A percentile compares a stretch with the other conserved stretches of the same genome.
These are phyloP conservation scores for Heloderma charlesbogerti DNA, from an alignment of 2,113 vertebrate genomes.

Conservation along the genomic window DNA sequence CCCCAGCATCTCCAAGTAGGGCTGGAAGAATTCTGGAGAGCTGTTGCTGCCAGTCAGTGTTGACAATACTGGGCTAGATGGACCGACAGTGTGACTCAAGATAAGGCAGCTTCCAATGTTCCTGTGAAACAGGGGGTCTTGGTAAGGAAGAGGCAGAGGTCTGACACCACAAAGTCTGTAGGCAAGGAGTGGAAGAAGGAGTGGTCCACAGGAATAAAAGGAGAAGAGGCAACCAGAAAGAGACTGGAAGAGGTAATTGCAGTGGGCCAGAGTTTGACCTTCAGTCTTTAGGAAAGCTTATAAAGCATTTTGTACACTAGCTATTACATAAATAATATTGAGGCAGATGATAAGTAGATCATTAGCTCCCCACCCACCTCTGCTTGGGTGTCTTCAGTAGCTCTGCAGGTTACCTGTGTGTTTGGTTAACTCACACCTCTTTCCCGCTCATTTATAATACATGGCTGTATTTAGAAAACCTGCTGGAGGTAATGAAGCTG, in stretches of 20 bases:
- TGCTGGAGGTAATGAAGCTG: slow-evolving; percentile 51
- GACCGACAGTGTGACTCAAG: too few relatives aligned
- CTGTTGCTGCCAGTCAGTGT: too few relatives aligned
- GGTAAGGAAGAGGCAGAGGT: background rate
- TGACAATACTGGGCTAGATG: too few relatives aligned
- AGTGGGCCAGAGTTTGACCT: background rate
- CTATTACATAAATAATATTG: background rate
- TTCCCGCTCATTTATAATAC: slow-evolving; percentile 38
- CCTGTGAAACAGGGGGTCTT: background rate
- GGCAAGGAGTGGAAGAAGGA: background rate
- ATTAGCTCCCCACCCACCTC: background rate
- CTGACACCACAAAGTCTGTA: background rate
- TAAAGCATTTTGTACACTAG: background rate
- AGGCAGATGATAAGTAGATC: background rate
- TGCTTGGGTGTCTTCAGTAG: background rate
- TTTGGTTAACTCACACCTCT: slow-evolving; percentile 45
- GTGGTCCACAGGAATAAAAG: background rate
- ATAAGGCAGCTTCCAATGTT: too few relatives aligned
- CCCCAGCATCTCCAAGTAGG: too few relatives aligned
- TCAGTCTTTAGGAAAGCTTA: background rate
- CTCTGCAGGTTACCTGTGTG: background rate
- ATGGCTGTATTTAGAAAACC: slow-evolving; percentile 32
- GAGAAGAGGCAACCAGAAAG: background rate
- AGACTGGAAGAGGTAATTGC: background rate
- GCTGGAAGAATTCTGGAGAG: too few relatives aligned